Conservation (phyloP, 2,888 invertebrate species). For the Laspeyria flexula region DNA sequence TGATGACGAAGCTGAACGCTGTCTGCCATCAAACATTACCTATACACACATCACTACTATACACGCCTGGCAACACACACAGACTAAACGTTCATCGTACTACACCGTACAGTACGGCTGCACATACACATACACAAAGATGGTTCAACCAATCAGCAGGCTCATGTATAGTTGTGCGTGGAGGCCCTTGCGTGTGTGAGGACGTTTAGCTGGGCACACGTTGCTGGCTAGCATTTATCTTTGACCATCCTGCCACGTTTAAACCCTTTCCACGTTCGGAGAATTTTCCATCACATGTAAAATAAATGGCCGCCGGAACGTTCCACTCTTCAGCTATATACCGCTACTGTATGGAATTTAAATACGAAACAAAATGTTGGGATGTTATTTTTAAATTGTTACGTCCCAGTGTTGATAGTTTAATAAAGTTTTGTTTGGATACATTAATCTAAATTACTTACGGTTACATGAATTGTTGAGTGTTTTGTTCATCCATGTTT, state of each 20-base stretch:
- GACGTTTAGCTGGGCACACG: constrained; percentile 4
- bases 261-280: constrained; percentile 39
- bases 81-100: not conserved
- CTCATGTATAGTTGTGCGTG: constrained; percentile 11
- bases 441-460: not conserved
- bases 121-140: constrained; percentile 6
- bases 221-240: constrained; percentile 18
- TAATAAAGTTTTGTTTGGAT: constrained; percentile 9
- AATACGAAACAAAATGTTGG: constrained; percentile 27
- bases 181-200: constrained; percentile 10
- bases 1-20: constrained; percentile 36
- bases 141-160: constrained; percentile 6
- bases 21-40: constrained; percentile 27
- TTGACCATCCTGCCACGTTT: constrained; percentile 14
- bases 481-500: too few species aligned
- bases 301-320: constrained; percentile 36
- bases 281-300: constrained; percentile 49
- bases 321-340: constrained; percentile 17
- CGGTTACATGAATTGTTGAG: not conserved
- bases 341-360: constrained; percentile 35
- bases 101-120: not conserved
- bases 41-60: constrained; percentile 1
- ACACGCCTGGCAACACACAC: not conserved
- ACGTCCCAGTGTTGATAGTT: constrained; percentile 3
- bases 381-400: constrained; percentile 7